A percentile compares a stretch with the other conserved stretches of the same genome.
These are phyloP conservation scores for Sarcophilus harrisii DNA, from an alignment of 2,797 vertebrate genomes.

Conservation along the genomic window DNA sequence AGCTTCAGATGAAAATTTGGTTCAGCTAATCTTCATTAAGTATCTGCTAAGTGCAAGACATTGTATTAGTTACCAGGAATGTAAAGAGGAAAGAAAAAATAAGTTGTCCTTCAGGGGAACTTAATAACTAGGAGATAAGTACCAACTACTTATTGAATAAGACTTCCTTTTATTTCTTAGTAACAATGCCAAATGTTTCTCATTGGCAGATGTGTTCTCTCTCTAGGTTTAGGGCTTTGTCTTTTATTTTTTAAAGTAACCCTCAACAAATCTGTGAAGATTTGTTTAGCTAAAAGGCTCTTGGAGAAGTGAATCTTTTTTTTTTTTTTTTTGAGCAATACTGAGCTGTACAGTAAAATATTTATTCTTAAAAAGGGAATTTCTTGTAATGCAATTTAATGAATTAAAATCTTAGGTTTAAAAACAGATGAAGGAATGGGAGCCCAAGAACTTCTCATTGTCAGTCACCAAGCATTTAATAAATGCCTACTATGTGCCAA, in stretches of 20 bases:
- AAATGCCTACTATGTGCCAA: neutral
- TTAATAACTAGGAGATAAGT: neutral
- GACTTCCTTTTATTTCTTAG: neutral
- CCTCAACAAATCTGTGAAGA: no score
- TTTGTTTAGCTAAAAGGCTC: no score
- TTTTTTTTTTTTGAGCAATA: no score
- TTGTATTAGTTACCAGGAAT: neutral
- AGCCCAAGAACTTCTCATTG: neutral
- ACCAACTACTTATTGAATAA: neutral
- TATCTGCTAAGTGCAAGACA: neutral
- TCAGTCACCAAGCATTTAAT: neutral
- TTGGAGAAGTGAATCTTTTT: no score
- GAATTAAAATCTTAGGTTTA: neutral
- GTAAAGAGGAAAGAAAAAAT: neutral
- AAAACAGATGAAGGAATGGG: neutral
- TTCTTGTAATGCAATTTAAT: neutral
- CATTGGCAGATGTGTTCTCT: neutral
- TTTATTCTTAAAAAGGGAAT: neutral
- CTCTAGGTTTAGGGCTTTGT: no score
- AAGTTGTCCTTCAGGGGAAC: neutral
- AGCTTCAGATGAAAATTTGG: neutral
- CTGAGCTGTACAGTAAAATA: neutral
- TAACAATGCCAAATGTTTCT: neutral
- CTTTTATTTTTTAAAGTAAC: no score
- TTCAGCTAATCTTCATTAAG: neutral